A percentile compares a stretch with the other conserved stretches of the same genome.
Conservation (phyloP, 2,888 invertebrate genomes). For the Autographa pulchrina region DNA sequence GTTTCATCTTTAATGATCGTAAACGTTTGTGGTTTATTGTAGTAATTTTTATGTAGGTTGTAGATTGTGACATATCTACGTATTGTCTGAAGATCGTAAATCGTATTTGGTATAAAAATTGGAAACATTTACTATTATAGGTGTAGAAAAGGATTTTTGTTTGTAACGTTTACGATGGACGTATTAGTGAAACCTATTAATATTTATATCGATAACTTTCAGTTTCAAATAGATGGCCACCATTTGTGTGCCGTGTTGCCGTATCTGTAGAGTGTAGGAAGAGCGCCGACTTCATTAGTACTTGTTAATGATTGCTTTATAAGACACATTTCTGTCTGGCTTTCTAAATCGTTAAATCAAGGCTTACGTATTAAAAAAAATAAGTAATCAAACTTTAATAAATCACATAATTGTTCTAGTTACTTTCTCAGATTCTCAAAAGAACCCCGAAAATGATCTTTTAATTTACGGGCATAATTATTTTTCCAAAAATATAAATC, state of each 20-base stretch:
- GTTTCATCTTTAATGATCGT: slow-evolving; percentile 13
- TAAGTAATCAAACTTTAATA: background rate
- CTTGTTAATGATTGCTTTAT: slow-evolving; percentile 31
- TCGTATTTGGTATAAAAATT: slow-evolving; percentile 50
- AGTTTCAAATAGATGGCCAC: slow-evolving; percentile 31
- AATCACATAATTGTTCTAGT: no score
- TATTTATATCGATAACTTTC: slow-evolving; percentile 47
- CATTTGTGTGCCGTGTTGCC: slow-evolving; percentile 28
- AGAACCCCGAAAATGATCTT: no score
- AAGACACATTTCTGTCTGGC: slow-evolving; percentile 25
- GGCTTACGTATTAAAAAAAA: background rate
- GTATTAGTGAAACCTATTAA: slow-evolving; percentile 29
- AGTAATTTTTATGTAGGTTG: slow-evolving; percentile 26
- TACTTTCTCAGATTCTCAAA: no score
- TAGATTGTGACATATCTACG: slow-evolving; percentile 41
- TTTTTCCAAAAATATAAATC: no score
- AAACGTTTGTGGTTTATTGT: slow-evolving; percentile 26
- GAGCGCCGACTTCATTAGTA: slow-evolving; percentile 34
- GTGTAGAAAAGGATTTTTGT: slow-evolving; percentile 29
- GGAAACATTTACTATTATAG: slow-evolving; percentile 36
- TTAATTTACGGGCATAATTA: no score
- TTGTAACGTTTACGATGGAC: slow-evolving; percentile 25
- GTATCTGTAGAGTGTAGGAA: slow-evolving; percentile 44
- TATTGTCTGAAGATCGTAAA: slow-evolving; percentile 58
- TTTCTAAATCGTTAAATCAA: slow-evolving; percentile 1